Evolutionary conservation across 2,113 vertebrate species (phyloP), one percentile per base, ranked within the genome.

Genomic region (Sinocyclocheilus rhinocerous): DNA sequence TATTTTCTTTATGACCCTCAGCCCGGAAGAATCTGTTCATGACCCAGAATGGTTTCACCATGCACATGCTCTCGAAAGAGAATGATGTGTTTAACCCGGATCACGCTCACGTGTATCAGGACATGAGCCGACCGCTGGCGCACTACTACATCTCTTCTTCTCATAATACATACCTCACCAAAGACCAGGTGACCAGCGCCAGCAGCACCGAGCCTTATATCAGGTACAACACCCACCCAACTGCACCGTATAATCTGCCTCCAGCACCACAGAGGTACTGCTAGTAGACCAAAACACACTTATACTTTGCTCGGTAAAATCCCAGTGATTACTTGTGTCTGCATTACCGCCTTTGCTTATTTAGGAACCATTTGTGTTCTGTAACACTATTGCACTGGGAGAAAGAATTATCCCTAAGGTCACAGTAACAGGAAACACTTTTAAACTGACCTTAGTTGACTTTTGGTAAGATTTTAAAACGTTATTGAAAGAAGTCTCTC

Each of bases 101-200:
- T 72, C 97, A 99, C 73, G 79, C 89, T 3, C 26, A 61, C 1
- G 95, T 98, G 29, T 93, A 95, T 91, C 97, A 99, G 93, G 96
- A 99, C 94, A 99, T 99, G 98, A 94, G 26, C 87, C 95, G 92
- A 59, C 97, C 98, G 0, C 90, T 99, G 18, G 57, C 96, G 59
- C 97, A 99, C 90, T 99, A 99, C 92, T 99, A 96, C 93, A 98
- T 99, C 93, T 99, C 97, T 85, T 96, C 97, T 2, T 99, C 98
- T 0, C 98, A 99, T 92, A 99, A 99, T 84, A 99, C 98, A 63
- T 99, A 99, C 90, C 95, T 99, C 84, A 98, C 97, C 24, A 95
- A 95, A 92, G 96, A 96, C 91, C 98, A 99, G 93, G 94, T 99
- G 0, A 97, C 96, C 0, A 94, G 98, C 6, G 91, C 91, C 90